Percentiles rank a stretch among this genome's conserved stretches.
Conservation (phyloP, 2,888 invertebrate species). For the Dynastes tityus region DNA sequence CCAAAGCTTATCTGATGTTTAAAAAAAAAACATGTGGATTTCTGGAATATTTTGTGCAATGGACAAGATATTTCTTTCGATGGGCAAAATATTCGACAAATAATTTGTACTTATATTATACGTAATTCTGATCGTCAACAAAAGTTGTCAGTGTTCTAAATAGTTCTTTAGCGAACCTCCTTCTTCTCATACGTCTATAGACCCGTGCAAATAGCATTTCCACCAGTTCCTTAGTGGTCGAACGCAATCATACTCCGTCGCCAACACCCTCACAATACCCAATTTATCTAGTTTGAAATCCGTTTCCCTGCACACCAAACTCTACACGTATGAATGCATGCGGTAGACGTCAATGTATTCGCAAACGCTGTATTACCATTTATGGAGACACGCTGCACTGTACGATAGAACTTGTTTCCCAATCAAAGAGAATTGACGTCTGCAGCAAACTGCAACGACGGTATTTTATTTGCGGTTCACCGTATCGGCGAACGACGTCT, state of each 20-base stretch:
- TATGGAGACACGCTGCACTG: slow-evolving; percentile 29
- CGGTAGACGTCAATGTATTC: slow-evolving; percentile 14
- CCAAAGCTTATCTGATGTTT: too few species aligned
- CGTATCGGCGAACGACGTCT: slow-evolving; percentile 43
- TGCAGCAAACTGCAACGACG: slow-evolving; percentile 34
- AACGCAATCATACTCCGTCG: slow-evolving; percentile 29
- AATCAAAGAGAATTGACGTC: slow-evolving; percentile 46
- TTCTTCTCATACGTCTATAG: neutral
- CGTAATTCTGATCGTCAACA: too few species aligned
- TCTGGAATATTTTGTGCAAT: too few species aligned
- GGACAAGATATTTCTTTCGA: too few species aligned
- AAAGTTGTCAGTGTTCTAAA: too few species aligned
- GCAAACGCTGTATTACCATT: slow-evolving; percentile 25
- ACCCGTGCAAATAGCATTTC: neutral
- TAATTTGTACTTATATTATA: too few species aligned
- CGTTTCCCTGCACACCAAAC: neutral
- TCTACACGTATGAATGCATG: slow-evolving; percentile 9
- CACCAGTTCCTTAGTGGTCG: neutral
- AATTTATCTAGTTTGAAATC: slow-evolving; percentile 29
- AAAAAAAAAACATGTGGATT: too few species aligned
- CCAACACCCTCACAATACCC: slow-evolving; percentile 17
- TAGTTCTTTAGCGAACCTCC: too few species aligned
- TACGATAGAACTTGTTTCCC: slow-evolving; percentile 47
- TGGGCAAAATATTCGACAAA: too few species aligned
- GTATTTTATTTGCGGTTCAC: slow-evolving; percentile 48